phyloP scores from a whole-genome alignment of 2,113 vertebrate species.

The Theristicus caerulescens region DNA sequence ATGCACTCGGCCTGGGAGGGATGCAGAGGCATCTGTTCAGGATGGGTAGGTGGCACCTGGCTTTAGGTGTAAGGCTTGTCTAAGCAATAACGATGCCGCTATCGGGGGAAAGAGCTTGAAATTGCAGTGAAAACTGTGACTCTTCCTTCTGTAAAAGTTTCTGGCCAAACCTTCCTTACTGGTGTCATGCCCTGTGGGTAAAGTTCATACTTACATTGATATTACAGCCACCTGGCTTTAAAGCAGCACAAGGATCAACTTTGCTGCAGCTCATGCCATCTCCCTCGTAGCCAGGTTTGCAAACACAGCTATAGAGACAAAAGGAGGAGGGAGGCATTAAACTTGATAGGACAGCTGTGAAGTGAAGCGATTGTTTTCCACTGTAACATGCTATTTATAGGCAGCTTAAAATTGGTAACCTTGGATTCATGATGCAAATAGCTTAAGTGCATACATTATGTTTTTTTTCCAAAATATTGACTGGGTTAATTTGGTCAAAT shows the following conservation, averaged over 20 bases:
- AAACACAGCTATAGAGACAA: conserved; percentile 81
- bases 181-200: background rate
- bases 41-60: background rate
- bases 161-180: background rate
- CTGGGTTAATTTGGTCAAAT: background rate
- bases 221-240: conserved; percentile 75
- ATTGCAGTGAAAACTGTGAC: background rate
- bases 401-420: background rate
- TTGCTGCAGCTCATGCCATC: conserved; percentile 84
- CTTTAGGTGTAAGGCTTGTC: background rate
- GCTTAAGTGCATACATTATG: background rate
- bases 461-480: background rate
- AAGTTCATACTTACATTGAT: conserved; percentile 76
- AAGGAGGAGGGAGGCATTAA: background rate
- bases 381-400: background rate
- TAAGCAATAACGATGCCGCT: accelerated
- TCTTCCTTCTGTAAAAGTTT: background rate
- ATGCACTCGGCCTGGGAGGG: conserved; percentile 85
- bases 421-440: background rate
- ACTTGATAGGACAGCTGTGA: background rate
- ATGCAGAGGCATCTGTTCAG: background rate
- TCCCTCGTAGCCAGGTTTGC: conserved; percentile 87
- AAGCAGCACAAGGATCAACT: conserved; percentile 78
- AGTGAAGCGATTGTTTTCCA: background rate
- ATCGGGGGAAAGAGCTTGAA: background rate